A percentile compares a stretch with the other conserved stretches of the same genome.
These are phyloP conservation scores for Trachops cirrhosus DNA, from an alignment of 2,797 vertebrate genomes.

Conservation along the genomic window DNA sequence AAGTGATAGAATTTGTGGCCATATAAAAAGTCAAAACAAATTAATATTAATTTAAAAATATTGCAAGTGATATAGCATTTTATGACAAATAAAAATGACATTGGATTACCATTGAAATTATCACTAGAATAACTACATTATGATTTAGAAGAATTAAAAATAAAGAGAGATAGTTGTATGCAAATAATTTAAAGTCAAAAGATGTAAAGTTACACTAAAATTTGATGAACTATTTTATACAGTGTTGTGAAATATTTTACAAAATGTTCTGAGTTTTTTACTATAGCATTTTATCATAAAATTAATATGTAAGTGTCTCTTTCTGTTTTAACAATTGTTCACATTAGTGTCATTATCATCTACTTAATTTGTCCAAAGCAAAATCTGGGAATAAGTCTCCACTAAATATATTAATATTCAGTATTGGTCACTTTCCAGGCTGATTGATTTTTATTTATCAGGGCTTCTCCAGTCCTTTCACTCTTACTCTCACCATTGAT, in stretches of 20 bases:
- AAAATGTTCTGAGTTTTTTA: not conserved
- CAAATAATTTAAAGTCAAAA: not conserved
- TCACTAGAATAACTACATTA: not conserved
- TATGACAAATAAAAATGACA: not conserved
- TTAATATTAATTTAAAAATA: not conserved
- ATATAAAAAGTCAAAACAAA: not conserved
- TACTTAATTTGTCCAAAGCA: not conserved
- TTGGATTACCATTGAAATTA: not conserved
- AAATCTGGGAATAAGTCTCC: not conserved
- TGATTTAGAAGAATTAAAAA: not conserved
- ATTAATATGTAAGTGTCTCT: not conserved
- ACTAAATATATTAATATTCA: not conserved
- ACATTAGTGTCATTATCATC: not conserved
- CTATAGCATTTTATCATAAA: not conserved
- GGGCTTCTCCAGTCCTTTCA: not conserved
- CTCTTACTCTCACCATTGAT: not conserved
- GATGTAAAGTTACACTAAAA: not conserved
- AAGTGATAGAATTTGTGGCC: not conserved
- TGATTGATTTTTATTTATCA: not conserved
- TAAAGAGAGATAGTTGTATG: not conserved
- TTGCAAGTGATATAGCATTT: not conserved
- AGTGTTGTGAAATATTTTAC: not conserved
- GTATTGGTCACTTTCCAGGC: not conserved
- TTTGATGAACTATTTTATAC: not conserved
- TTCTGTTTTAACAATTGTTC: not conserved